phyloP scores from a whole-genome alignment of 1,140 invertebrate genomes.

The Linepithema humile region DNA sequence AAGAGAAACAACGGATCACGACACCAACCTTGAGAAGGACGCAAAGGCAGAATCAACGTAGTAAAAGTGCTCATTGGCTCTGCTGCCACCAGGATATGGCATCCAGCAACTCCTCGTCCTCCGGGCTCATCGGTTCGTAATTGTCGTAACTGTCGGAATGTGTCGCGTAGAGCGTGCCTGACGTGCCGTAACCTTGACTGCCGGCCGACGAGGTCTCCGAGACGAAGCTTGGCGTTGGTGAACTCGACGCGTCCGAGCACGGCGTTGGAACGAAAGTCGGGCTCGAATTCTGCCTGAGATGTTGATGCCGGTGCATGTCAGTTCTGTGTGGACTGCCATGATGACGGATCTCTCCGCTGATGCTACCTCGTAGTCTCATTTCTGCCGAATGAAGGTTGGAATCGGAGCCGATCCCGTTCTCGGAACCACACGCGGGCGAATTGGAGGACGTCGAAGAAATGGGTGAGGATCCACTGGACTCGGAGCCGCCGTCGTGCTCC shows the following conservation, averaged over 20 bases:
- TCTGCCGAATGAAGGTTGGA: constrained; percentile 55
- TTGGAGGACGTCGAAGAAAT: constrained; percentile 67
- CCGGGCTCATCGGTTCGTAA: constrained; percentile 93
- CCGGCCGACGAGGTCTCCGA: constrained; percentile 89
- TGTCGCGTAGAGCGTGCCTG: constrained; percentile 83
- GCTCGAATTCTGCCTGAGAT: constrained; percentile 74
- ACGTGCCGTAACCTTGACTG: constrained; percentile 82
- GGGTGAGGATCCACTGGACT: constrained; percentile 67
- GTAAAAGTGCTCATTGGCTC: constrained; percentile 79
- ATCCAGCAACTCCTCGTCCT: constrained; percentile 96
- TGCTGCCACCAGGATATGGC: constrained; percentile 95
- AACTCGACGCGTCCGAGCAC: constrained; percentile 90
- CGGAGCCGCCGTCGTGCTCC: constrained; percentile 85
- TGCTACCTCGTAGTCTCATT: constrained; percentile 64
- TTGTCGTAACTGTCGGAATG: constrained; percentile 89
- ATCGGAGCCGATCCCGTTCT: constrained; percentile 38
- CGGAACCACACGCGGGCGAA: constrained; percentile 60
- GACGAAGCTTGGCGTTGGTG: constrained; percentile 91
- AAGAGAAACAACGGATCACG: constrained; percentile 26
- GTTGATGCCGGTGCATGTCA: constrained; percentile 62
- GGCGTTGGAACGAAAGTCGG: constrained; percentile 84
- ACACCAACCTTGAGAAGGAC: constrained; percentile 69
- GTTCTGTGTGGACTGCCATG: constrained; percentile 79
- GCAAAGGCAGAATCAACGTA: background rate
- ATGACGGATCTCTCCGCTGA: constrained; percentile 62